phyloP scores from a whole-genome alignment of 1,140 invertebrate genomes.

The Bactericera cockerelli region DNA sequence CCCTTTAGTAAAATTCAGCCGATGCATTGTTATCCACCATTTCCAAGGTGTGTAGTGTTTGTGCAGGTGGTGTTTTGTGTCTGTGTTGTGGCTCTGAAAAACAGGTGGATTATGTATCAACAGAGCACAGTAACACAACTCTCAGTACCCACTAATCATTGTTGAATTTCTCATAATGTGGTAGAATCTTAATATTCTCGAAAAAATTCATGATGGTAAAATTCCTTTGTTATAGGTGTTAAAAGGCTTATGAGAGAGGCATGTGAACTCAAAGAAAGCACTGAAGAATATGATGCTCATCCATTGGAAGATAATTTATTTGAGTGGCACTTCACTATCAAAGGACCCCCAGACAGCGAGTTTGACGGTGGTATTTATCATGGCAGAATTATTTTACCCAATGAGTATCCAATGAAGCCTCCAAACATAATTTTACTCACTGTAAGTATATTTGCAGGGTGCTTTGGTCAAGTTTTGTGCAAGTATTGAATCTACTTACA shows the following conservation, averaged over 20 bases:
- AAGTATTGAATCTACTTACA: slow-evolving; percentile 7
- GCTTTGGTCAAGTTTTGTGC: too few relatives aligned
- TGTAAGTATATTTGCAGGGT: slow-evolving; percentile 38
- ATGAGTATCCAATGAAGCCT: slow-evolving; percentile 96
- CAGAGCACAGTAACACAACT: too few relatives aligned
- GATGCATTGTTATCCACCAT: too few relatives aligned
- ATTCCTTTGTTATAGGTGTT: slow-evolving; percentile 50
- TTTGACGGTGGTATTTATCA: slow-evolving; percentile 85
- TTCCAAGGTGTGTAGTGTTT: too few relatives aligned
- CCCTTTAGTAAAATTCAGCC: too few relatives aligned
- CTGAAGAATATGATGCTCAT: slow-evolving; percentile 78
- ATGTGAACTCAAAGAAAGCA: slow-evolving; percentile 63
- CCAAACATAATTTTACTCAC: slow-evolving; percentile 89
- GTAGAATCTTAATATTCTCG: too few relatives aligned
- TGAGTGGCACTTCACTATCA: slow-evolving; percentile 95
- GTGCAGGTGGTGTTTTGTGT: too few relatives aligned
- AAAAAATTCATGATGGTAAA: too few relatives aligned
- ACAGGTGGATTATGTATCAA: too few relatives aligned
- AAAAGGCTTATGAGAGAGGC: slow-evolving; percentile 90
- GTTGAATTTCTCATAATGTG: too few relatives aligned
- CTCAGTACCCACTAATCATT: too few relatives aligned
- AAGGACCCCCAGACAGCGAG: slow-evolving; percentile 70
- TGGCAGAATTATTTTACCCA: slow-evolving; percentile 73
- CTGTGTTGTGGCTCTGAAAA: too few relatives aligned
- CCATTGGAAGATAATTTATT: slow-evolving; percentile 92